phyloP scores from a whole-genome alignment of 2,797 vertebrate genomes.

The Sciurus carolinensis region DNA sequence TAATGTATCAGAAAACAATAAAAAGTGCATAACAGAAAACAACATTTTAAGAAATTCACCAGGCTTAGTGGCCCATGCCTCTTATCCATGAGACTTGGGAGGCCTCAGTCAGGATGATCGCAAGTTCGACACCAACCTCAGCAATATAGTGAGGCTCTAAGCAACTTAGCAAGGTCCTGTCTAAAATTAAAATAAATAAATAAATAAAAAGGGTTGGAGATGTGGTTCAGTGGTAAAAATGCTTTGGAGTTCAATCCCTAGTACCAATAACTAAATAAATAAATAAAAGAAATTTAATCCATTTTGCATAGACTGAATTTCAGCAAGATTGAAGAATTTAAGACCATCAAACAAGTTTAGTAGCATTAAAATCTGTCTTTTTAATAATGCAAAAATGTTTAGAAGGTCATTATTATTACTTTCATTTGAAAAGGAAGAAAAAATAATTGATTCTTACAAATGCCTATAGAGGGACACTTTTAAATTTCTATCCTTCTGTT shows the following conservation, averaged over 20 bases:
- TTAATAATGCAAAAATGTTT: constrained; percentile 11
- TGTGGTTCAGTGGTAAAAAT: too few species aligned
- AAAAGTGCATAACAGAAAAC: background rate
- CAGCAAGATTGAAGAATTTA: background rate
- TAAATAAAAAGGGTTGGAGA: too few species aligned
- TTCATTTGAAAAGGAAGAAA: background rate
- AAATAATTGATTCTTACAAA: background rate
- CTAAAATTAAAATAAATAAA: too few species aligned
- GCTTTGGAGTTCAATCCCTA: too few species aligned
- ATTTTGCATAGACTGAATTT: background rate
- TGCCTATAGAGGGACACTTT: background rate
- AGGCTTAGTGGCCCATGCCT: background rate
- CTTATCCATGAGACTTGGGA: too few species aligned
- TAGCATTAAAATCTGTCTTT: background rate
- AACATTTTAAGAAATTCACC: background rate
- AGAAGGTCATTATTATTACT: background rate
- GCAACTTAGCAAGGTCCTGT: too few species aligned
- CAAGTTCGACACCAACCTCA: too few species aligned
- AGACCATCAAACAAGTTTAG: background rate
- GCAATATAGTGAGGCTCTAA: too few species aligned
- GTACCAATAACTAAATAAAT: too few species aligned
- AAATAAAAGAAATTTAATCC: too few species aligned
- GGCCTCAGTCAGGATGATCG: too few species aligned
- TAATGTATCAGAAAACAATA: background rate
- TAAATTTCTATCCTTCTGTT: background rate